Conservation (phyloP, 2,113 vertebrate species). For the Galbula dea region DNA sequence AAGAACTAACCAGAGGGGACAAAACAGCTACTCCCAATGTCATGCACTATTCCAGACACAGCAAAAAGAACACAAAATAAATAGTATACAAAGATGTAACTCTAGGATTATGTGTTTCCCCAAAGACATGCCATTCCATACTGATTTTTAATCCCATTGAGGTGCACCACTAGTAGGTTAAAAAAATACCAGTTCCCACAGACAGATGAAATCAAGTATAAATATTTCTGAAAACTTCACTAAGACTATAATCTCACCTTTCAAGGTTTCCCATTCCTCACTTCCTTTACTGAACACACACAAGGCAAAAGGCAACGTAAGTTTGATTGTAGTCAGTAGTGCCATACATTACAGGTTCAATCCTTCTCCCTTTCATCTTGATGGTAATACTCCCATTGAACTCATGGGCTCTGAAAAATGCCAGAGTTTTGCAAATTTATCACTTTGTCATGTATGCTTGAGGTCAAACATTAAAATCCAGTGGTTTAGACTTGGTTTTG, state of each 20-base stretch:
- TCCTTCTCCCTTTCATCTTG: constrained; percentile 42
- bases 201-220: neutral
- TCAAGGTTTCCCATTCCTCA: neutral
- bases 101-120: neutral
- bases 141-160: neutral
- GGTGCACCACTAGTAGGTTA: neutral
- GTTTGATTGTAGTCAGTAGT: constrained; percentile 11
- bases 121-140: neutral
- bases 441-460: constrained; percentile 28
- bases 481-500: neutral
- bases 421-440: constrained; percentile 29
- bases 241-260: neutral
- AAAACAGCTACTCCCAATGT: neutral
- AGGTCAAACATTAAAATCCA: constrained; percentile 1
- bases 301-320: neutral
- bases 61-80: neutral
- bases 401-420: constrained; percentile 7
- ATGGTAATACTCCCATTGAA: neutral
- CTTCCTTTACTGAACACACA: neutral
- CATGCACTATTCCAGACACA: neutral
- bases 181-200: neutral
- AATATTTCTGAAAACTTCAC: neutral
- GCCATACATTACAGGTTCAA: neutral
- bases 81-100: neutral
- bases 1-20: neutral